Evolutionary conservation across 2,888 invertebrate genomes (phyloP), one percentile per base, ranked within the genome.

Genomic region (Rapana venosa): DNA sequence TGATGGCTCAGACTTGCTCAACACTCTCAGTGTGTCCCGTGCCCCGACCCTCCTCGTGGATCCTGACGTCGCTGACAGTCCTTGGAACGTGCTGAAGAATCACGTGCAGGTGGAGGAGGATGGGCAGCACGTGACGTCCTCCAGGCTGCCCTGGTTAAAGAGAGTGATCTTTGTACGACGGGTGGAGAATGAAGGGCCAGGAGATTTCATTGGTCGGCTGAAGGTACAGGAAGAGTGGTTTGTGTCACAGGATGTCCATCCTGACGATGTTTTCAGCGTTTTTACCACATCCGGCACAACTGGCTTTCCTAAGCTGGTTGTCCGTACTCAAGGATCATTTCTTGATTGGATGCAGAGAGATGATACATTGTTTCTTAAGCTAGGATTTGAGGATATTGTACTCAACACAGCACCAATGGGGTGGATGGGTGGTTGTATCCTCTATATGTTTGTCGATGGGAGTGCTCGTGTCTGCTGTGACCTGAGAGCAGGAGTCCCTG

Each of bases 1-100:
- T 61, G 88, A 88, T 35, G 88, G 88, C 17, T 88, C 88, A 6
- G 88, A 88, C 58, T 56, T 88, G 22, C 26, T 88, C n/a, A 32
- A 58, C 83, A 66, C 66, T 0, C 15, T 88, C 30, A 30, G 66
- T 0, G 20, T 58, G 66, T 88, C 88, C 6, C 83, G n/a, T 35
- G 83, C 88, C 30, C 20, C 70, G 2, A 84, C 83, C 58, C 32
- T 88, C 47, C 36, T 88, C 66, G n/a, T 88, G 22, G 84, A 88
- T 35, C 88, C 88, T 61, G 88, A 88, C 36, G 47, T 84, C 58
- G 0, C 30, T 32, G 35, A 70, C 61, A 88, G 83, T 83, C 83
- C 88, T 2, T 88, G 88, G 88, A 84, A 88, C 70, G 88, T 81
- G 13, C 20, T 88, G 35, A 35, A 83, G 56, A 61, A 66, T 30